These are phyloP conservation scores for Trichomalopsis sarcophagae DNA, from an alignment of 1,140 invertebrate genomes.

Conservation along the genomic window DNA sequence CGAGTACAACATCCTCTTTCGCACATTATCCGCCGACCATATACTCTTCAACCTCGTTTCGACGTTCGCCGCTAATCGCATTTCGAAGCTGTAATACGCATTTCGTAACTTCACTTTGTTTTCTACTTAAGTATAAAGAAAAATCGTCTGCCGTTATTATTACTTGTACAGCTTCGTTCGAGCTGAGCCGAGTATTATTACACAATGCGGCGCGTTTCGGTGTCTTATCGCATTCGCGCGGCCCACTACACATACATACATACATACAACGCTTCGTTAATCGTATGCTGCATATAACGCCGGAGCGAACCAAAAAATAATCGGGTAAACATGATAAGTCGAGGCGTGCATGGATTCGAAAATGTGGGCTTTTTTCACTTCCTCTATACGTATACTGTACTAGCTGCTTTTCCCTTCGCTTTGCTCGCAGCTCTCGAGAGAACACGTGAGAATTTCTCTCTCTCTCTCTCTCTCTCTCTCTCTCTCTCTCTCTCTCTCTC, in stretches of 20 bases:
- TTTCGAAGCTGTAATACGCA: not conserved
- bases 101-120: too few relatives aligned
- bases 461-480: not conserved
- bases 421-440: not conserved
- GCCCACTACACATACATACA: not conserved
- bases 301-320: not conserved
- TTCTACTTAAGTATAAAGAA: not conserved
- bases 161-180: not conserved
- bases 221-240: not conserved
- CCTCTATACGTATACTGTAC: not conserved
- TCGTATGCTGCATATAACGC: too few relatives aligned
- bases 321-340: not conserved
- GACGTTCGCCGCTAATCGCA: not conserved
- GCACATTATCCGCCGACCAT: not conserved
- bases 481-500: not conserved
- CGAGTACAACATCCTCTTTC: not conserved
- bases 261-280: not conserved
- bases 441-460: slow-evolving; percentile 4
- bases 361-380: not conserved
- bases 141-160: not conserved
- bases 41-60: not conserved
- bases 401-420: not conserved
- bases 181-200: not conserved
- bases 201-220: not conserved
- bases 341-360: not conserved